Base-by-base conservation (phyloP, 2,797 vertebrate species). In the Hemitrygon akajei region DNA sequence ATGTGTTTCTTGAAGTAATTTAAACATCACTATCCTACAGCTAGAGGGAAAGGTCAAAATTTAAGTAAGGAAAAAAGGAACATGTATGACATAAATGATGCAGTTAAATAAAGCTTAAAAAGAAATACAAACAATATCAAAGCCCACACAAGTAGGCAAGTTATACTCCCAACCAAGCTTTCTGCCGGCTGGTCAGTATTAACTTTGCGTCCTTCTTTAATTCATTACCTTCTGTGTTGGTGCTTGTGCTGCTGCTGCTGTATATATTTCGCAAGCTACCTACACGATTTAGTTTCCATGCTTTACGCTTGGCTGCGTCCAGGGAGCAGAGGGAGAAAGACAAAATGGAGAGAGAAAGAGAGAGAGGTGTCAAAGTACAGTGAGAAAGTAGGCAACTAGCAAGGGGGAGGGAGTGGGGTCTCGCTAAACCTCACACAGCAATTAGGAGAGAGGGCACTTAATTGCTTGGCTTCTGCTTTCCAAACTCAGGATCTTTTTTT, bases 241-340 rank as follows among this genome's bases (percentile, higher is more conserved):
- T 97, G 96, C 97, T 97, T 95, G 96, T 97, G 96, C 97, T 97
- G 96, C 97, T 97, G 97, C 96, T 97, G 97, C 96, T 96, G 98
- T 98, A 97, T 96, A 98, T 97, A 97, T 98, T 97, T 97, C 97
- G 97, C 96, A 98, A 97, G 96, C 98, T 98, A 98, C 97, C 96
- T 95, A 98, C 97, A 95, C 97, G 97, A 96, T 97, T 98, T 96
- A 98, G 97, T 97, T 98, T 98, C 98, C 98, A 98, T 93, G 97
- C 98, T 97, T 96, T 98, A 97, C 97, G 98, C 96, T 98, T 98
- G 97, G 97, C 98, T 98, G 98, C 97, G 82, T 98, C 97, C 97
- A 96, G 96, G 97, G 95, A 97, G 97, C 97, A 97, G 96, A 96
- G 95, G 95, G 95, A 95, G 96, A 95, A 95, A 95, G 95, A 73